Evolutionary conservation across 2,113 vertebrate species (phyloP), one percentile per base, ranked within the genome.

Genomic region (Hyperopisus bebe): DNA sequence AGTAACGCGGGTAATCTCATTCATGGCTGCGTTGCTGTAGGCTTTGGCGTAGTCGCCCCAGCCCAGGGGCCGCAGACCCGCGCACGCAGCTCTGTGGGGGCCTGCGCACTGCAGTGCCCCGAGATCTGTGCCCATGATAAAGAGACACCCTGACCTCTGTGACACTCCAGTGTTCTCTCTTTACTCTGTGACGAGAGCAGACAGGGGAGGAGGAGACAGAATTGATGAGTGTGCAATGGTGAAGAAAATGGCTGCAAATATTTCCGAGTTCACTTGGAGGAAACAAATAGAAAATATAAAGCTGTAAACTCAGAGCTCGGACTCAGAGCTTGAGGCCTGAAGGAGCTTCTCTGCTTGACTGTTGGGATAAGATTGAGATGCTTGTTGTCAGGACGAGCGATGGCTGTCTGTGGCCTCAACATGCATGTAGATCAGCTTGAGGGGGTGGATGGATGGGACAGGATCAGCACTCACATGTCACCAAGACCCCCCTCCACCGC

Each of bases 141-240:
- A 44, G 24, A 42, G 35, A 51, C 31, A 3, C 46, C 39, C 50
- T 88, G 48, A 83, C 88, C 85, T 89, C 82, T 62, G 70, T 70
- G 86, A 90, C 70, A 10, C 19, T 77, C 39, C 53, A 74, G 48
- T 88, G 8, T 31, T 87, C 70, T 66, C 55, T 90, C 91, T 42
- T 90, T 85, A 39, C 55, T 91, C 74, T 96, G 95, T 96, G 94
- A 95, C 89, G 95, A 94, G 95, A 95, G 94, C 97, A 97, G 97
- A 96, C 97, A 94, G 97, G 97, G 96, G 97, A 97, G 93, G 96
- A 97, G 95, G 96, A 97, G 92, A 96, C 96, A 94, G 96, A 97
- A 93, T 95, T 97, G 97, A 97, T 97, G 95, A 97, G 96, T 97
- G 93, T 1, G n/a, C 27, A n/a, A n/a, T 70, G 62, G 62, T 70